Evolutionary conservation across 2,888 invertebrate species (phyloP).

Genomic region (Salpingus planirostris): DNA sequence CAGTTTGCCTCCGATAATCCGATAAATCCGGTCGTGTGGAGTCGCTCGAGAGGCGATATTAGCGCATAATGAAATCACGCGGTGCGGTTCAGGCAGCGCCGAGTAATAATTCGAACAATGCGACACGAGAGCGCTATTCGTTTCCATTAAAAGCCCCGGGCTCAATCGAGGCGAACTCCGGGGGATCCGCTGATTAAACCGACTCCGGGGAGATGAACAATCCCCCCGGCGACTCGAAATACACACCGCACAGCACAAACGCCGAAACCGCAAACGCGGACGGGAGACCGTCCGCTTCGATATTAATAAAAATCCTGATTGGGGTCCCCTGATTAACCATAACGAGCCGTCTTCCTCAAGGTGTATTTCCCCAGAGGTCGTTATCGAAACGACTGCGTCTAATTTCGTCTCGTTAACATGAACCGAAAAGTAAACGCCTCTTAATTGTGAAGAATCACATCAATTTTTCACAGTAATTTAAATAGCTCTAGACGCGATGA

Average conservation of each 20-base stretch:
- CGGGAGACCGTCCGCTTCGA: too few relatives aligned
- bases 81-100: slow-evolving; percentile 24
- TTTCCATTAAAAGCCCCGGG: slow-evolving; percentile 29
- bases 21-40: slow-evolving; percentile 12
- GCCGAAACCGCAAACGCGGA: too few relatives aligned
- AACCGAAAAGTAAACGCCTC: slow-evolving; percentile 28
- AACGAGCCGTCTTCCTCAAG: too few relatives aligned
- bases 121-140: slow-evolving; percentile 33
- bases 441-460: slow-evolving; percentile 36
- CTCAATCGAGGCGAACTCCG: slow-evolving; percentile 28
- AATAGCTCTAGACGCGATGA: slow-evolving; percentile 28
- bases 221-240: too few relatives aligned
- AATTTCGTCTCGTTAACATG: slow-evolving; percentile 28
- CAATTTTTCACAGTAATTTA: slow-evolving; percentile 35
- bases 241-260: too few relatives aligned
- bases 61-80: slow-evolving; percentile 28
- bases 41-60: too few relatives aligned
- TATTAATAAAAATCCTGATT: too few relatives aligned
- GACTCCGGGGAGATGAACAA: slow-evolving; percentile 28
- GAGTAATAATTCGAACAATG: slow-evolving; percentile 28
- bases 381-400: slow-evolving; percentile 23
- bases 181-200: slow-evolving; percentile 32
- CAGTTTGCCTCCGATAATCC: too few relatives aligned
- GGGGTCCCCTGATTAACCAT: too few relatives aligned
- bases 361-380: too few relatives aligned